phyloP scores from a whole-genome alignment of 1,140 invertebrate genomes.

The Tyrophagus putrescentiae region DNA sequence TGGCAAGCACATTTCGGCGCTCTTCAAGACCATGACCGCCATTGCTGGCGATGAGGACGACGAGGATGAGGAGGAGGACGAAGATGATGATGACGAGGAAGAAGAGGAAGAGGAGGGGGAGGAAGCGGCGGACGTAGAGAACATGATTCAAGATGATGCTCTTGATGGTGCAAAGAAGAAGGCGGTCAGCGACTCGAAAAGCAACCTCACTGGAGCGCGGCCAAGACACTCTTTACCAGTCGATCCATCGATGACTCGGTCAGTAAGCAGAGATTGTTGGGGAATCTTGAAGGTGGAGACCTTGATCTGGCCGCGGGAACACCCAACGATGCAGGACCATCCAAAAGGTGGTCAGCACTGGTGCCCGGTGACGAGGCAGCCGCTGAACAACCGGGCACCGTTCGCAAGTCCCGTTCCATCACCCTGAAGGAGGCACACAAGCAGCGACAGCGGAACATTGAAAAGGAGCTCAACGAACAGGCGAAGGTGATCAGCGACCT shows the following conservation, averaged over 20 bases:
- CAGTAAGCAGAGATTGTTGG: not conserved
- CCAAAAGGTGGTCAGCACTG: not conserved
- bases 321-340: too few relatives aligned
- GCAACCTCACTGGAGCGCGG: not conserved
- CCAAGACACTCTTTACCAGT: not conserved
- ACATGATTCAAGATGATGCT: not conserved
- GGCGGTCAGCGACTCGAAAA: too few relatives aligned
- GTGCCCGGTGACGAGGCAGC: not conserved
- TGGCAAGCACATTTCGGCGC: constrained; percentile 78
- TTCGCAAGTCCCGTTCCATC: not conserved
- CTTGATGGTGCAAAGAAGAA: too few relatives aligned
- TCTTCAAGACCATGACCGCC: constrained; percentile 87
- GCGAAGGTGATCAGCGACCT: constrained; percentile 83
- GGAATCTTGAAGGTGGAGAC: too few relatives aligned
- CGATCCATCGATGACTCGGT: not conserved
- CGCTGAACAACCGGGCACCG: not conserved
- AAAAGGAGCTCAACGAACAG: constrained; percentile 93
- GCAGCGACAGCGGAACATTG: constrained; percentile 76
- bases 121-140: not conserved
- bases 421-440: constrained; percentile 49
- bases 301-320: too few relatives aligned
- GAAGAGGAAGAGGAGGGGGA: constrained; percentile 22
- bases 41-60: constrained; percentile 50
- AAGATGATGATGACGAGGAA: constrained; percentile 26
- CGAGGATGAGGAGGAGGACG: constrained; percentile 20